These are phyloP conservation scores for Agapornis canus DNA, from an alignment of 2,797 vertebrate genomes.

Conservation along the genomic window DNA sequence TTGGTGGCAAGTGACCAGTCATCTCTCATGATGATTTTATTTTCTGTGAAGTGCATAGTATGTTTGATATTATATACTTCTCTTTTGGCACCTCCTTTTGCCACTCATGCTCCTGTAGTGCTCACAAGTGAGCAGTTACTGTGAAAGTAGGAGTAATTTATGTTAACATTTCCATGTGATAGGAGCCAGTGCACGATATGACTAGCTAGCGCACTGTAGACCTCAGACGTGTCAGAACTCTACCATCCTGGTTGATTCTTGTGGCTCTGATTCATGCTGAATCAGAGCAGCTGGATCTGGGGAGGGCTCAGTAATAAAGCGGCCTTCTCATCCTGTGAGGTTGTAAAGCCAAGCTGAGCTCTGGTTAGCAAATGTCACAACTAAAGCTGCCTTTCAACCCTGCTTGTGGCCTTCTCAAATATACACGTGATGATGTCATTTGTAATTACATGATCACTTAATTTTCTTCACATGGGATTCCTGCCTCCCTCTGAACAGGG, in stretches of 20 bases:
- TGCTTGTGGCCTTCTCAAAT: neutral
- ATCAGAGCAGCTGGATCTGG: slow-evolving; percentile 17
- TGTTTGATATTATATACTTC: accelerated
- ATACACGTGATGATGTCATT: neutral
- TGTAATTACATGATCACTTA: neutral
- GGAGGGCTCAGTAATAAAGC: neutral
- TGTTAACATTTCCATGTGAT: accelerated
- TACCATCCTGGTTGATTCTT: neutral
- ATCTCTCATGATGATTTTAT: neutral
- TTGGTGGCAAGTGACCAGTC: neutral
- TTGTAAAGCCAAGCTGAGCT: slow-evolving; percentile 4
- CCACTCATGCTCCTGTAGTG: accelerated
- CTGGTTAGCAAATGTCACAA: neutral
- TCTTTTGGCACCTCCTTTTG: neutral
- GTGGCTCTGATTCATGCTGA: slow-evolving; percentile 42
- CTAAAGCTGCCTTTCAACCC: neutral
- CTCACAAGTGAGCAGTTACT: neutral
- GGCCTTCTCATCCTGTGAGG: neutral
- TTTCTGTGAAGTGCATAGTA: neutral
- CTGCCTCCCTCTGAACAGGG: neutral
- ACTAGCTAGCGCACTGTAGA: neutral
- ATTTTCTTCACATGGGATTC: neutral
- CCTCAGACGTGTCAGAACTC: neutral
- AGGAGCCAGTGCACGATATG: accelerated
- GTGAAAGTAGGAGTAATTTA: neutral